Percentiles rank a stretch among this genome's conserved stretches.
Evolutionary conservation across 2,888 invertebrate genomes (phyloP).

Genomic region (Drosophila neotestacea): DNA sequence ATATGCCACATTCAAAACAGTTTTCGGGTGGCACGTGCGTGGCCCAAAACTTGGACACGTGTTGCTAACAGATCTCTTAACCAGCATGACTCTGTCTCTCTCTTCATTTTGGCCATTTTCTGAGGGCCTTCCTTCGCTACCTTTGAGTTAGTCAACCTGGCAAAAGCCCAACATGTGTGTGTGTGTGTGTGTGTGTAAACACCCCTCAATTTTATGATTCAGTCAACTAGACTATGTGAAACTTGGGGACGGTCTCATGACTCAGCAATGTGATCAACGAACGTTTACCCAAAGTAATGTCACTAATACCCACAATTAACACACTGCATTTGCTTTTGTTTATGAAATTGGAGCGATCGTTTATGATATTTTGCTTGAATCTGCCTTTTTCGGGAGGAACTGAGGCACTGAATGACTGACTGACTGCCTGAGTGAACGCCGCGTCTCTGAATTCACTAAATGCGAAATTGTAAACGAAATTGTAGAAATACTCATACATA

Average conservation of each 20-base stretch:
- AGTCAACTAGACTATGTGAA: constrained; percentile 22
- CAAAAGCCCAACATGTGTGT: constrained; percentile 34
- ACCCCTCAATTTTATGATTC: constrained; percentile 42
- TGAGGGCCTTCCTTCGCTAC: constrained; percentile 41
- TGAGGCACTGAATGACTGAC: constrained; percentile 42
- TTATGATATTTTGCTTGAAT: constrained; percentile 59
- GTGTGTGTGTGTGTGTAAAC: constrained; percentile 24
- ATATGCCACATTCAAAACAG: constrained; percentile 32
- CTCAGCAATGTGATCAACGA: constrained; percentile 50
- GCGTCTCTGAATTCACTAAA: constrained; percentile 32
- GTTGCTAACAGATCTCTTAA: constrained; percentile 24
- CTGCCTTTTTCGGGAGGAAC: constrained; percentile 44
- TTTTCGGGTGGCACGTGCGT: constrained; percentile 63
- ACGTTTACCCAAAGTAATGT: constrained; percentile 34
- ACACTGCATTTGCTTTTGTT: constrained; percentile 66
- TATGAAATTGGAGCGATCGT: constrained; percentile 68
- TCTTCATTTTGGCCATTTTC: constrained; percentile 25
- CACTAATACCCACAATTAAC: constrained; percentile 55
- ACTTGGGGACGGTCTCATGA: constrained; percentile 60
- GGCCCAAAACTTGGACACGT: constrained; percentile 56
- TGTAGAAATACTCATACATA: constrained; percentile 22
- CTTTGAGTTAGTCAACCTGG: constrained; percentile 43
- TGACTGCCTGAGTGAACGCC: constrained; percentile 22
- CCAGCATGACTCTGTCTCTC: constrained; percentile 44
- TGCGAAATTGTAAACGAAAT: constrained; percentile 42